Evolutionary conservation across 1,140 invertebrate species (phyloP).

Genomic region (Drosophila ohnishii): DNA sequence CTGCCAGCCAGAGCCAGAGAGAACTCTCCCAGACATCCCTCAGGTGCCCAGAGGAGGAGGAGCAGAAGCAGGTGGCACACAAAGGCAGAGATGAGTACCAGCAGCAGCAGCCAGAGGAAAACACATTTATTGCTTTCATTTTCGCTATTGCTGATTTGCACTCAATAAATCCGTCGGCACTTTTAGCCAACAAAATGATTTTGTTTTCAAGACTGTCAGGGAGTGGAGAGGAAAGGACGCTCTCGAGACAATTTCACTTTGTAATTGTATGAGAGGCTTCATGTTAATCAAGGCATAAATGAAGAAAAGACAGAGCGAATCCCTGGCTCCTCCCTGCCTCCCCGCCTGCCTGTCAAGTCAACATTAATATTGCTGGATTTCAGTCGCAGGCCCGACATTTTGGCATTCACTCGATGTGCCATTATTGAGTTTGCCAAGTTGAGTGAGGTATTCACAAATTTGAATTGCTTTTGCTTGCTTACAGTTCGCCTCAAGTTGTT

Average conservation of each 20-base stretch:
- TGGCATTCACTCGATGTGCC: conserved; percentile 38
- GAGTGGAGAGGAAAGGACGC: neutral
- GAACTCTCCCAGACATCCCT: conserved; percentile 28
- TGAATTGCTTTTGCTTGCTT: conserved; percentile 23
- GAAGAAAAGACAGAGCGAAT: conserved; percentile 28
- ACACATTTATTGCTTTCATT: conserved; percentile 45
- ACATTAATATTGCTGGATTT: conserved; percentile 48
- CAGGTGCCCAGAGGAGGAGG: conserved; percentile 4
- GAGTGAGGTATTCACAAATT: conserved; percentile 30
- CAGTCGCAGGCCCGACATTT: conserved; percentile 15
- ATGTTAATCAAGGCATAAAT: conserved; percentile 53
- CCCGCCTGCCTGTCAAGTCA: conserved; percentile 30
- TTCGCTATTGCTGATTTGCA: conserved; percentile 61
- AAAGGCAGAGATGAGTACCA: conserved; percentile 20
- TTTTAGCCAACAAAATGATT: conserved; percentile 58
- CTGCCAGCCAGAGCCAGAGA: conserved; percentile 24
- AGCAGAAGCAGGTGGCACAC: conserved; percentile 6
- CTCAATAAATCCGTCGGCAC: conserved; percentile 73
- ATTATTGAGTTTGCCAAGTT: conserved; percentile 46
- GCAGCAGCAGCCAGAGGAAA: conserved; percentile 12
- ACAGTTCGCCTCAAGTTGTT: conserved; percentile 16
- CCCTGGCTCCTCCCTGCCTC: conserved; percentile 3
- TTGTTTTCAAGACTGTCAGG: conserved; percentile 38
- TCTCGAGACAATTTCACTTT: conserved; percentile 43
- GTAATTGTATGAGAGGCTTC: conserved; percentile 57